Evolutionary conservation across 2,888 invertebrate species (phyloP), one percentile per base, ranked within the genome.

Genomic region (Brenthis daphne): DNA sequence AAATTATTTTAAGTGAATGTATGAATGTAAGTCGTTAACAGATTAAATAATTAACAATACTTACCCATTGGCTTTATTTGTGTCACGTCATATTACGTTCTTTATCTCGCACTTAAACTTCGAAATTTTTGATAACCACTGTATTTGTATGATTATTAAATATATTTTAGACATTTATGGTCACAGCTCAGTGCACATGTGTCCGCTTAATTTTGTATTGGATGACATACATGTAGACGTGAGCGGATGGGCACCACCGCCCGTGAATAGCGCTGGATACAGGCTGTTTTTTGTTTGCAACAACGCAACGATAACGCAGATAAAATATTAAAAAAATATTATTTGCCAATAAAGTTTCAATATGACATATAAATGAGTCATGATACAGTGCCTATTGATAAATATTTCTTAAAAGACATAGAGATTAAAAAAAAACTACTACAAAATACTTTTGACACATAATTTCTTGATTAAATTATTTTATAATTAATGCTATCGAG

Each of bases 41-140:
- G 37, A 43, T 43, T 43, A 43, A 43, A 43, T 11, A 47, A 50
- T 65, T 14, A 56, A 51, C 13, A 56, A 48, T 54, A 65, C 70
- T 64, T 55, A 74, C 74, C 86, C 88, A 88, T 88, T 80, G 83
- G 80, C 75, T 74, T 66, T 67, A 65, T 72, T 68, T 74, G 77
- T 71, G 74, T 69, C 73, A 73, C 79, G 79, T 82, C 85, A 83
- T 86, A 75, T 80, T 84, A 77, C 51, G 51, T 37, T 20, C 51
- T 37, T 67, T 51, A 57, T 67, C 68, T 14, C 54, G 12, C 63
- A 57, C 54, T 68, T 29, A 50, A 53, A 37, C 50, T 64, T 47
- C n/a, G 57, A 33, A 43, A 54, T 56, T 54, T 55, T 13, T 16
- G 16, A 65, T 55, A 48, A 57, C 20, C 61, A 56, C 57, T 67